A percentile compares a stretch with the other conserved stretches of the same genome.
Conservation (phyloP, 2,888 invertebrate species). For the Cerastis leucographa region DNA sequence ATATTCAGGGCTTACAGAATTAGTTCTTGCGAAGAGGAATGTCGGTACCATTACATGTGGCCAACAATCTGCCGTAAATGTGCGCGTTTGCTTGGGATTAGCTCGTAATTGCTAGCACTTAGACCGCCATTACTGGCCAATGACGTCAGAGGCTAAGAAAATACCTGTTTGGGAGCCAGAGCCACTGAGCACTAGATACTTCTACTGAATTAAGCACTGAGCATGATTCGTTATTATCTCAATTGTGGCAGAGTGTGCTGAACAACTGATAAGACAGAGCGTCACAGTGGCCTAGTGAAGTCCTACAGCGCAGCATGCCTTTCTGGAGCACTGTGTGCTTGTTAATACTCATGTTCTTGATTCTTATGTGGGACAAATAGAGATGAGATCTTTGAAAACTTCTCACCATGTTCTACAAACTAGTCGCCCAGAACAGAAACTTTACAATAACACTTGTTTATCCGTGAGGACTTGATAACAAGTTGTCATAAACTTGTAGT, state of each 20-base stretch:
- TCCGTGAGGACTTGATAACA: conserved; percentile 1
- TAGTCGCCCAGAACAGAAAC: background rate
- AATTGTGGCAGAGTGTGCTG: conserved; percentile 19
- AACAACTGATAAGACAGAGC: conserved; percentile 1
- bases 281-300: no score
- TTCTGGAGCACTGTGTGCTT: background rate
- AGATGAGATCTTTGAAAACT: conserved; percentile 1
- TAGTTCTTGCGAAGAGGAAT: conserved; percentile 24
- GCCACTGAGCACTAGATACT: background rate
- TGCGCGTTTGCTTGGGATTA: conserved; percentile 24
- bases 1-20: conserved; percentile 30
- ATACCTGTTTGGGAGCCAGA: background rate
- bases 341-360: background rate
- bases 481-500: background rate
- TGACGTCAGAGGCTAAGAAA: conserved; percentile 18
- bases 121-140: conserved; percentile 28
- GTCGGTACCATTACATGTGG: background rate
- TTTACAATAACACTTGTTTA: background rate
- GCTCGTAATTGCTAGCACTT: conserved; percentile 35
- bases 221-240: conserved; percentile 1
- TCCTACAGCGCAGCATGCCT: background rate
- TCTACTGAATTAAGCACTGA: background rate
- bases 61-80: conserved; percentile 5
- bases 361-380: background rate
- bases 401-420: background rate